Percentiles rank a stretch among this genome's conserved stretches.
Conservation (phyloP, 2,888 invertebrate species). For the Hoplodrina ambigua region DNA sequence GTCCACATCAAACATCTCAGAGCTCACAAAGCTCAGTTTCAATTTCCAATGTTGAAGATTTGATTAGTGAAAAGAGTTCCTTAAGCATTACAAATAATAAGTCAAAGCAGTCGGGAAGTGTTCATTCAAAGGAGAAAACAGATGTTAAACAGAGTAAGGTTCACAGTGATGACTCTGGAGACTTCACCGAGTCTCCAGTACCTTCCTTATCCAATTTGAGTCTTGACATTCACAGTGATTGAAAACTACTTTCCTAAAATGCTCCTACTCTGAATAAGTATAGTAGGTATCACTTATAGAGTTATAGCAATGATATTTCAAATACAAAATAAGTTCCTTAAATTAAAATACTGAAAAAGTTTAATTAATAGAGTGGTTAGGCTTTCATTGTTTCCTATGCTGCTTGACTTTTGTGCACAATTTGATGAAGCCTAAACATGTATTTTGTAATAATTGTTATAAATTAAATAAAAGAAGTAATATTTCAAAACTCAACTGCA, state of each 20-base stretch:
- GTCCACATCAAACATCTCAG: slow-evolving; percentile 77
- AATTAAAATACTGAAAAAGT: slow-evolving; percentile 30
- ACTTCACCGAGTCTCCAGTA: slow-evolving; percentile 84
- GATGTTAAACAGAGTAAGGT: slow-evolving; percentile 68
- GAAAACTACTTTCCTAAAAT: slow-evolving; percentile 32
- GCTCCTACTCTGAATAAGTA: slow-evolving; percentile 23
- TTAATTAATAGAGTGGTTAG: slow-evolving; percentile 23
- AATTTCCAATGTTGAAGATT: slow-evolving; percentile 85
- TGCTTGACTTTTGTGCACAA: slow-evolving; percentile 28
- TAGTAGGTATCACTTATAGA: slow-evolving; percentile 30
- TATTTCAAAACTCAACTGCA: slow-evolving; percentile 36
- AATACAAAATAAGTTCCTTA: slow-evolving; percentile 56
- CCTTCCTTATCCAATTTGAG: slow-evolving; percentile 87
- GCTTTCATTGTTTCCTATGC: slow-evolving; percentile 17
- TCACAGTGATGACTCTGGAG: slow-evolving; percentile 83
- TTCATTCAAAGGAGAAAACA: slow-evolving; percentile 65
- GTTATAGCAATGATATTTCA: slow-evolving; percentile 51
- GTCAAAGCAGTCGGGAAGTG: slow-evolving; percentile 60
- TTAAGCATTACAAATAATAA: slow-evolving; percentile 69
- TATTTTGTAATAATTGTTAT: slow-evolving; percentile 24
- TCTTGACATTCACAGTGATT: slow-evolving; percentile 87
- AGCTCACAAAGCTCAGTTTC: slow-evolving; percentile 84
- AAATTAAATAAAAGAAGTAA: slow-evolving; percentile 2
- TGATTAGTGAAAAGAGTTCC: slow-evolving; percentile 83
- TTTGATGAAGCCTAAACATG: slow-evolving; percentile 22